Evolutionary conservation across 1,140 invertebrate genomes (phyloP), one percentile per base, ranked within the genome.

Genomic region (Musca vetustissima): DNA sequence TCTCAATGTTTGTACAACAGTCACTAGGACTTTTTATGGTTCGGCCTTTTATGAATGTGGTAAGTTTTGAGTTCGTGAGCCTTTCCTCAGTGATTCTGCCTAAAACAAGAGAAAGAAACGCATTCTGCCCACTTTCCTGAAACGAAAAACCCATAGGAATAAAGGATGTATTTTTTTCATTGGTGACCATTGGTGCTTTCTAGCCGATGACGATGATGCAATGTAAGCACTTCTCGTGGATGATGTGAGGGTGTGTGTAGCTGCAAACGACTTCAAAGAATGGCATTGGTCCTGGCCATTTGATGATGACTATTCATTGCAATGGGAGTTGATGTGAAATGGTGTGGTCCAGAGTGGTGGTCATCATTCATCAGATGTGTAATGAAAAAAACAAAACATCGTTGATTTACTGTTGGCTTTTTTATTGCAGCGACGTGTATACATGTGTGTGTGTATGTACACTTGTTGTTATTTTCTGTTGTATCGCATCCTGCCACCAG

Each of bases 351-450:
- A 55, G 21, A 24, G 36, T 47, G 43, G 55, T 59, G 57, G 67
- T 69, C 67, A 69, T 69, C 67, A 69, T 69, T 69, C 67, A 69
- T 69, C 67, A 69, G 52, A 69, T 43, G 36, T 43, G 67, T 64
- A 64, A 66, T 43, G 11, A 43, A 13, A 36, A 17, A 19, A 36
- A 55, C 14, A 24, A 55, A 55, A 61, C 25, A 19, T 4, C 22
- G 53, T 61, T 61, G 57, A 61, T 61, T 61, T 61, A 61, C 57
- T 43, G 57, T 43, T 36, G 2, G n/a, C 24, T 61, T 61, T 36
- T 61, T 57, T 15, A 25, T 59, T 17, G 14, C 24, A 25, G 14
- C 55, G 15, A 21, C 15, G 55, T 24, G 15, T 22, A 28, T 59
- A 25, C n/a, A 4, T 59, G 25, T 24, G 15, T 59, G 21, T 59